phyloP scores from a whole-genome alignment of 2,797 vertebrate genomes.

The Myotis vivesi region DNA sequence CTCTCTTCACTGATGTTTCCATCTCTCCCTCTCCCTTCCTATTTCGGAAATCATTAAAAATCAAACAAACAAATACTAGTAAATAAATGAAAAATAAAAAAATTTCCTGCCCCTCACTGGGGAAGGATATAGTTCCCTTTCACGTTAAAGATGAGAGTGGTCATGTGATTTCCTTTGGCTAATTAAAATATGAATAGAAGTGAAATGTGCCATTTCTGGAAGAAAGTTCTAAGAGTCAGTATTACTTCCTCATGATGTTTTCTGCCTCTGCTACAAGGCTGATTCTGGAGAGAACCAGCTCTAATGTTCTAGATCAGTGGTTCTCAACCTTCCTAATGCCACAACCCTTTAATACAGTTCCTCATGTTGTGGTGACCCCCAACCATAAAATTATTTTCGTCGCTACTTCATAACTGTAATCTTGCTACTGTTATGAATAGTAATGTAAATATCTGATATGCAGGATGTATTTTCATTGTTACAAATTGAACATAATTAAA shows the following conservation, averaged over 20 bases:
- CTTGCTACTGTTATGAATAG: no score
- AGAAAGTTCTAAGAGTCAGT: neutral
- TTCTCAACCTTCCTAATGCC: no score
- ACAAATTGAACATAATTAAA: no score
- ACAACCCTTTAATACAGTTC: no score
- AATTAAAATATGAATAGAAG: neutral
- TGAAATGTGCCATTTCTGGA: neutral
- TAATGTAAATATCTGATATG: no score
- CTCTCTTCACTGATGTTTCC: no score
- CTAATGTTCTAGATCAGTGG: neutral
- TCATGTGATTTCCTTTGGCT: neutral
- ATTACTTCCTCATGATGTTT: neutral
- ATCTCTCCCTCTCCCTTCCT: no score
- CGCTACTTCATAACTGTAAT: no score
- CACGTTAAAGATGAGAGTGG: neutral
- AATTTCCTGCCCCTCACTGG: neutral
- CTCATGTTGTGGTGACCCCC: no score
- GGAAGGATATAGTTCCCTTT: neutral
- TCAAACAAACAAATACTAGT: conserved; percentile 19
- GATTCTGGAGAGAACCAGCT: neutral
- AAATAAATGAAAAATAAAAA: neutral
- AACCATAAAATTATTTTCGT: no score
- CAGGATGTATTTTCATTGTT: no score
- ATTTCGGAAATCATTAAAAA: no score
- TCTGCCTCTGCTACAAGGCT: neutral